A percentile compares a stretch with the other conserved stretches of the same genome.
These are phyloP conservation scores for Octopus bimaculoides DNA, from an alignment of 1,140 invertebrate species.

Conservation along the genomic window DNA sequence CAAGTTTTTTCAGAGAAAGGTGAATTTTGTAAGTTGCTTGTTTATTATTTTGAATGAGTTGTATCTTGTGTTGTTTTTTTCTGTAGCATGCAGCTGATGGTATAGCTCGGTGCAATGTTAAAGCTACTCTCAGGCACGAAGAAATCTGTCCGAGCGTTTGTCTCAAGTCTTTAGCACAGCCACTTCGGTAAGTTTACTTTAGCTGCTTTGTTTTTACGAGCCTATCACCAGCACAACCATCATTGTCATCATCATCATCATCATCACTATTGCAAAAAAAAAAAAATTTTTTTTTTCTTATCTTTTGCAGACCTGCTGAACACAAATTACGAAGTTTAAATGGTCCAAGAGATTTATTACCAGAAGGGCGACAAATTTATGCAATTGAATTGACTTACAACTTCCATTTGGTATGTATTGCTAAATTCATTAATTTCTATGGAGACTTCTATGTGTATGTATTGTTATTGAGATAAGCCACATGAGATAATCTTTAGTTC, in stretches of 20 bases:
- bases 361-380: constrained; percentile 83
- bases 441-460: no score
- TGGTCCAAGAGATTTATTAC: constrained; percentile 75
- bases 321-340: constrained; percentile 72
- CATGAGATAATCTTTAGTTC: no score
- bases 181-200: constrained; percentile 64
- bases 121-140: constrained; percentile 70
- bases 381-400: constrained; percentile 83
- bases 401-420: constrained; percentile 67
- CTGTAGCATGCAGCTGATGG: constrained; percentile 72
- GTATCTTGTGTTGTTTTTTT: constrained; percentile 15
- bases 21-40: no score
- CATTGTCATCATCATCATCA: no score
- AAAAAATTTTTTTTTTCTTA: not conserved
- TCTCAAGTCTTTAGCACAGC: constrained; percentile 76
- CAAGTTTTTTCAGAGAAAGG: no score
- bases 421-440: no score
- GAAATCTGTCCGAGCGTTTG: constrained; percentile 74
- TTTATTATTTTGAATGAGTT: not conserved
- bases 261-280: not conserved
- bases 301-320: constrained; percentile 69
- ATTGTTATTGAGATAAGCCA: no score
- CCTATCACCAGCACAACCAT: no score
- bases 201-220: no score
- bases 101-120: constrained; percentile 71